Percentiles rank a stretch among this genome's conserved stretches.
Conservation (phyloP, 2,797 vertebrate species). For the Pyrocephalus nanus region DNA sequence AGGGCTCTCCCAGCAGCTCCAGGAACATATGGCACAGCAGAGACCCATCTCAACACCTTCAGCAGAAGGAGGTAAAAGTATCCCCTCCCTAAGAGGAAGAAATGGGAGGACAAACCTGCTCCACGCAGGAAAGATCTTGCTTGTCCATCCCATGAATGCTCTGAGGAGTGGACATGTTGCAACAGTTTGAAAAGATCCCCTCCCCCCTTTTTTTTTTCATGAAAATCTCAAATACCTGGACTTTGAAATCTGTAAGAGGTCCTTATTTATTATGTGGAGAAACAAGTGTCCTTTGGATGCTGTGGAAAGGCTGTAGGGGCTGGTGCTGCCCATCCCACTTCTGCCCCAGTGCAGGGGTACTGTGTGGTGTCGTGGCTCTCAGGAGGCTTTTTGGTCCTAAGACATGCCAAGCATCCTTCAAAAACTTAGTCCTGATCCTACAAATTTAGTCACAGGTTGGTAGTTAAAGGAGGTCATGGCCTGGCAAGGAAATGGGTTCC, state of each 20-base stretch:
- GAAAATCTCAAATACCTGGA: neutral
- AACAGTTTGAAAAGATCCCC: neutral
- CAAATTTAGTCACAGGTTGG: neutral
- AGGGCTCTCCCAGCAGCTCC: neutral
- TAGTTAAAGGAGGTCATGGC: neutral
- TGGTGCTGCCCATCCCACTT: neutral
- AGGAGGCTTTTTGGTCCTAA: neutral
- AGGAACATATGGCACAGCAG: neutral
- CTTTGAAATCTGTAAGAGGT: neutral
- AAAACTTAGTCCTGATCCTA: neutral
- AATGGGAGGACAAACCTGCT: neutral
- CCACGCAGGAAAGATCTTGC: neutral
- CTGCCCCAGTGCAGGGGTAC: neutral
- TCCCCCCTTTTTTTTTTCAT: neutral
- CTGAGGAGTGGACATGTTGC: neutral
- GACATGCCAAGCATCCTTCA: neutral
- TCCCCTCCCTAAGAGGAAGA: neutral
- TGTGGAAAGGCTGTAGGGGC: neutral
- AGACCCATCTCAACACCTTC: neutral
- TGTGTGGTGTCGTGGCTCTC: fast-evolving
- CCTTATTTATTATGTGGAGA: neutral
- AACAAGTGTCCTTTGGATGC: fast-evolving
- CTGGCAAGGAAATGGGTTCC: neutral
- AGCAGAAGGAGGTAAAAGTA: neutral
- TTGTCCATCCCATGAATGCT: neutral